Conservation (phyloP, 2,888 invertebrate species). For the Acronicta leporina region DNA sequence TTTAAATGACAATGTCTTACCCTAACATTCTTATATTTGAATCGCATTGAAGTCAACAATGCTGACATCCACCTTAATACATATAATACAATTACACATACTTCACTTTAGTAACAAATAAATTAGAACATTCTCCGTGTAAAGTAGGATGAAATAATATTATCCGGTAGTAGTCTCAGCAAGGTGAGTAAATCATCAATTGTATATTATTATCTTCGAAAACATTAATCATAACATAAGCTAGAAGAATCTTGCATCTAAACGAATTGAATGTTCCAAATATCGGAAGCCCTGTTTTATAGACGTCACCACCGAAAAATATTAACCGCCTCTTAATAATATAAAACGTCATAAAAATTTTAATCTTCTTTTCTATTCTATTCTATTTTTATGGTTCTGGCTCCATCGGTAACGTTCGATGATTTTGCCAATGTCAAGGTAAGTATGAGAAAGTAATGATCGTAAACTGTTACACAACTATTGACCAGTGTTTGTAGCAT, state of each 20-base stretch:
- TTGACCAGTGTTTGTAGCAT: no score
- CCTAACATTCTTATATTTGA: slow-evolving; percentile 47
- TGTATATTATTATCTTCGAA: slow-evolving; percentile 15
- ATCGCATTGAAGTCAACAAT: slow-evolving; percentile 45
- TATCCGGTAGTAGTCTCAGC: slow-evolving; percentile 42
- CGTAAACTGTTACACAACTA: no score
- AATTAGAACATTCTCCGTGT: slow-evolving; percentile 61
- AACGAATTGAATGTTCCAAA: slow-evolving; percentile 13
- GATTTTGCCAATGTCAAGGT: no score
- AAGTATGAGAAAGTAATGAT: no score
- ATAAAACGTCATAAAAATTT: no score
- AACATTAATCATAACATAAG: slow-evolving; percentile 34
- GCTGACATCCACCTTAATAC: slow-evolving; percentile 58
- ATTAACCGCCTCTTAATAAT: no score
- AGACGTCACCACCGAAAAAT: slow-evolving; percentile 19
- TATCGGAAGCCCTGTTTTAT: slow-evolving; percentile 5
- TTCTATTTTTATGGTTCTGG: no score
- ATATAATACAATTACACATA: slow-evolving; percentile 59
- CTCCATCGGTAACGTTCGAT: no score
- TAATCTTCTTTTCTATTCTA: no score
- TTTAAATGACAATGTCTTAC: slow-evolving; percentile 54
- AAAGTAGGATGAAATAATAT: slow-evolving; percentile 33
- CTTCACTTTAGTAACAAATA: slow-evolving; percentile 73
- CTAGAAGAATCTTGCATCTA: slow-evolving; percentile 16
- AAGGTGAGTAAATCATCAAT: slow-evolving; percentile 15